A percentile compares a stretch with the other conserved stretches of the same genome.
Evolutionary conservation across 2,113 vertebrate species (phyloP).

Genomic region (Cynoglossus semilaevis): DNA sequence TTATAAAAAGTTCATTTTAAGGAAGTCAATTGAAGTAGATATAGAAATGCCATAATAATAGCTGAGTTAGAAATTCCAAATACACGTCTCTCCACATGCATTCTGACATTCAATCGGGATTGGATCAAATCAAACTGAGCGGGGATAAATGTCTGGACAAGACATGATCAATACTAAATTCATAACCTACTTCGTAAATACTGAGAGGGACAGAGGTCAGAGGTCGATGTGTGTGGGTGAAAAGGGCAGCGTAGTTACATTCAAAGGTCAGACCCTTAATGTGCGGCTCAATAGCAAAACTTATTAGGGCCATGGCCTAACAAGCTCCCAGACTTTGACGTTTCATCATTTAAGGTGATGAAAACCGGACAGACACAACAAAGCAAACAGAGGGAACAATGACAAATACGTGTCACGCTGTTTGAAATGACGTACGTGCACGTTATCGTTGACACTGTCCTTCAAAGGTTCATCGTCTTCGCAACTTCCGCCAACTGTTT

Average conservation of each 20-base stretch:
- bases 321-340: constrained; percentile 23
- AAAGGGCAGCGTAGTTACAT: constrained; percentile 73
- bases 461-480: too few relatives aligned
- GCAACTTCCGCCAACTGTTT: too few relatives aligned
- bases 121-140: constrained; percentile 19
- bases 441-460: too few relatives aligned
- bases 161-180: constrained; percentile 67
- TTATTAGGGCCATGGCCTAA: constrained; percentile 66
- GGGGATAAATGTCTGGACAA: constrained; percentile 47
- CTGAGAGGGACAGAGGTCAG: constrained; percentile 69
- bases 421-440: too few relatives aligned
- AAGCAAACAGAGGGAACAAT: constrained; percentile 2
- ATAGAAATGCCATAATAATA: background rate
- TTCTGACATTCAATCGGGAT: constrained; percentile 6
- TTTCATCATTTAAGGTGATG: constrained; percentile 9
- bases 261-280: constrained; percentile 78
- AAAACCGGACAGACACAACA: background rate
- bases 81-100: constrained; percentile 9
- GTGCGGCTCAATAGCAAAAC: constrained; percentile 63
- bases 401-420: too few relatives aligned
- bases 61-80: constrained; percentile 7
- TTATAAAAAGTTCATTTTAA: background rate
- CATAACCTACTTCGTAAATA: constrained; percentile 45
- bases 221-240: constrained; percentile 69
- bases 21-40: too few relatives aligned